phyloP scores from a whole-genome alignment of 2,113 vertebrate species.

The Grus americana region DNA sequence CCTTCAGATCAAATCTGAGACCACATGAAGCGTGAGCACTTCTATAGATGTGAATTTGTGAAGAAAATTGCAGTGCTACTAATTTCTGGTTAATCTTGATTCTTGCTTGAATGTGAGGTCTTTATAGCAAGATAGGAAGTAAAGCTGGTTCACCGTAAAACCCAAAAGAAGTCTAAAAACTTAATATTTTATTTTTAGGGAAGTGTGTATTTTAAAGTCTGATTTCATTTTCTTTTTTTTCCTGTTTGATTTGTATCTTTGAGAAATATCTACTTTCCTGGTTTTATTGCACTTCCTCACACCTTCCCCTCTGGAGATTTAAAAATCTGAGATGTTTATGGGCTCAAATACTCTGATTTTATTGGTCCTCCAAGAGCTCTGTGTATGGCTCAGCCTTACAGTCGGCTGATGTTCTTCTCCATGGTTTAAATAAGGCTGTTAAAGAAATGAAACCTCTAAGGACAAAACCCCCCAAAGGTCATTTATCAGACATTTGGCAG shows the following conservation, averaged over 20 bases:
- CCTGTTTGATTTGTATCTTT: neutral
- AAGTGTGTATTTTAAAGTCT: neutral
- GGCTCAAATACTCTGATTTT: conserved; percentile 9
- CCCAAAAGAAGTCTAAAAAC: neutral
- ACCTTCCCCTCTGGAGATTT: neutral
- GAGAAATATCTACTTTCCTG: conserved; percentile 2
- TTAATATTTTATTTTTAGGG: neutral
- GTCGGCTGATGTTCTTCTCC: neutral
- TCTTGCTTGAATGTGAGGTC: neutral
- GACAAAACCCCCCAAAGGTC: neutral
- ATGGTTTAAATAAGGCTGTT: conserved; percentile 10
- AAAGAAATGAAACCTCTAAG: neutral
- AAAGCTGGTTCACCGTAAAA: neutral
- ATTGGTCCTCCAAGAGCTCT: neutral
- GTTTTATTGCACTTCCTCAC: neutral
- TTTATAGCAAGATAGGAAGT: neutral
- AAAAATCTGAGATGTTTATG: conserved; percentile 27
- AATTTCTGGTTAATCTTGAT: neutral
- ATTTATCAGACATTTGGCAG: conserved; percentile 25
- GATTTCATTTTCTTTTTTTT: neutral
- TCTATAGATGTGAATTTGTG: neutral
- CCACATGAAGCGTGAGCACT: neutral
- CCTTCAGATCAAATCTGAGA: neutral
- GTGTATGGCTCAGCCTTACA: neutral
- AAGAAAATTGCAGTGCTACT: neutral